Evolutionary conservation across 2,797 vertebrate species (phyloP), one percentile per base, ranked within the genome.

Genomic region (Enteromius trimaculatus): DNA sequence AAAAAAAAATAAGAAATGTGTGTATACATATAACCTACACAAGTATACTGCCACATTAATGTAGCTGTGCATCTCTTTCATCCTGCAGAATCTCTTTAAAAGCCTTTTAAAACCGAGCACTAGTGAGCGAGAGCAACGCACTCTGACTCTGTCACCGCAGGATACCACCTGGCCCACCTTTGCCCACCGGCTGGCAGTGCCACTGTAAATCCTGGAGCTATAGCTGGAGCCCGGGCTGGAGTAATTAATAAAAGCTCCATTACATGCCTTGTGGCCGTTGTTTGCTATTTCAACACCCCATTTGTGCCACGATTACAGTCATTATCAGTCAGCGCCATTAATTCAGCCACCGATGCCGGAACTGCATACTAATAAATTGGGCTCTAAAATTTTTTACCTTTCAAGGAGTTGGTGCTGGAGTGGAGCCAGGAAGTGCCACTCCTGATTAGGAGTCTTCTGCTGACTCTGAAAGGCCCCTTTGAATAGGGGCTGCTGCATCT

Each of bases 211-310:
- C 93, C 93, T 92, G 87, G 74, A 90, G 92, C 91, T 34, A 31
- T 92, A 86, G 92, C 92, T 92, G 91, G 87, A 92, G 92, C 92
- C 93, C 91, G 88, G 86, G 92, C 92, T 92, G 62, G 88, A 91
- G 92, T 95, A 95, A 95, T 95, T 95, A 95, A 95, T 95, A 95
- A 96, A 95, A 95, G 93, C 94, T 93, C 94, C 93, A 95, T 95
- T 95, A 95, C 95, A 95, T 95, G 94, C 94, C 93, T 95, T 93
- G 94, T 95, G 94, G 94, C 93, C 91, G 94, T 96, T 96, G 95
- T 95, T 95, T 96, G 95, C 94, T 95, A 95, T 95, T 95, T 95
- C 94, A 96, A 96, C 95, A 95, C 94, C 94, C 95, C 94, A 95
- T 96, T 96, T 96, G 94, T 95, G 94, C 94, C 92, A 94, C 94